phyloP scores from a whole-genome alignment of 2,797 vertebrate genomes.

The Micropoecilia bifurca region DNA sequence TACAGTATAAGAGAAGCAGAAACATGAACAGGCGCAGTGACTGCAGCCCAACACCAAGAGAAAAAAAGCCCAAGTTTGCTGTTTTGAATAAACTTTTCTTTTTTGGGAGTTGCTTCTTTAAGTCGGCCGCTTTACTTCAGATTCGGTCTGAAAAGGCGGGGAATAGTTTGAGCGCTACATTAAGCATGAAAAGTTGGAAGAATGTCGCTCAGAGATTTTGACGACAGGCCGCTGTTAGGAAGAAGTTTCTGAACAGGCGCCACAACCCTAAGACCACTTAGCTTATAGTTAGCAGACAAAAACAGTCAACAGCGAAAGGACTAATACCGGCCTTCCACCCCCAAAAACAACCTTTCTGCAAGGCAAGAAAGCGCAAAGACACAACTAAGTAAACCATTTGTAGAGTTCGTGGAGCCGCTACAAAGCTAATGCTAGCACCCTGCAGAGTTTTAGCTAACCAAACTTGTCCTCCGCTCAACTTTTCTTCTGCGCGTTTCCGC shows the following conservation, averaged over 20 bases:
- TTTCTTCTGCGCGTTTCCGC: slow-evolving; percentile 21
- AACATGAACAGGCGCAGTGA: not conserved
- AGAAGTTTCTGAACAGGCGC: not conserved
- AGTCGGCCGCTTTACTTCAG: not conserved
- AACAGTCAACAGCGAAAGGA: no score
- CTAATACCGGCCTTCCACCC: not conserved
- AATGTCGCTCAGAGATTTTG: not conserved
- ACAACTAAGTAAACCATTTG: not conserved
- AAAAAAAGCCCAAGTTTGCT: not conserved
- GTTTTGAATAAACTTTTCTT: slow-evolving; percentile 8
- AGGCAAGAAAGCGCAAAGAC: not conserved
- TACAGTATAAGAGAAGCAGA: not conserved
- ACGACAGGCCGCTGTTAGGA: slow-evolving; percentile 15
- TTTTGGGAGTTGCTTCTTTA: not conserved
- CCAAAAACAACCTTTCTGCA: accelerated
- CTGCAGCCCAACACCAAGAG: not conserved
- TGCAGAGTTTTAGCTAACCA: slow-evolving; percentile 21
- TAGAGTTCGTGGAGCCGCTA: slow-evolving; percentile 16
- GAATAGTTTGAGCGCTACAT: not conserved
- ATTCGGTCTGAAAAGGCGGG: not conserved
- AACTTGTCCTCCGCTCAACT: slow-evolving; percentile 47
- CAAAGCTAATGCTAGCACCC: slow-evolving; percentile 36
- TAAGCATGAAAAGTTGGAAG: not conserved
- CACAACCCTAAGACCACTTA: not conserved
- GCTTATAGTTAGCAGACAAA: not conserved